phyloP scores from a whole-genome alignment of 2,888 invertebrate genomes.

The Perithous albicinctus region DNA sequence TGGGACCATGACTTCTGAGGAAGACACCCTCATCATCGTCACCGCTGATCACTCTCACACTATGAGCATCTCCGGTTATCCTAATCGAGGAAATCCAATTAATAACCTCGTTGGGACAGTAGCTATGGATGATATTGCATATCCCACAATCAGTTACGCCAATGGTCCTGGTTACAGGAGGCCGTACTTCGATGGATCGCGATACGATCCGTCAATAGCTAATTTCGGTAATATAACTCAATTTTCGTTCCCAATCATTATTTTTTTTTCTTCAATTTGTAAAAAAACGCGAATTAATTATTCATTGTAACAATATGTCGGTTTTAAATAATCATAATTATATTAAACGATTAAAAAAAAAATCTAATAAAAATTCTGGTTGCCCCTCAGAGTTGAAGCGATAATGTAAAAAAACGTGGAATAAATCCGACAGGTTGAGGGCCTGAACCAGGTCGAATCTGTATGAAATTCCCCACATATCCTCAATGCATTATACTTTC shows the following conservation, averaged over 20 bases:
- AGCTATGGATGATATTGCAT: constrained; percentile 87
- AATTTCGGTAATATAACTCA: constrained; percentile 77
- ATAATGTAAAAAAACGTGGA: too few species aligned
- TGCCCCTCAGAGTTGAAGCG: too few species aligned
- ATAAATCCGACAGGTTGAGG: too few species aligned
- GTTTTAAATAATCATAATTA: too few species aligned
- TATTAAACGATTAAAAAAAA: too few species aligned
- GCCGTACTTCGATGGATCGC: constrained; percentile 76
- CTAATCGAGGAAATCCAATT: constrained; percentile 87
- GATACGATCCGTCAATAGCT: constrained; percentile 78
- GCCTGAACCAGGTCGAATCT: background rate
- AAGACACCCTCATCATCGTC: constrained; percentile 92
- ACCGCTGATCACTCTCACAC: constrained; percentile 93
- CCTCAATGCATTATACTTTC: background rate
- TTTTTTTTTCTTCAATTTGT: too few species aligned
- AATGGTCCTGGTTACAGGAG: constrained; percentile 89
- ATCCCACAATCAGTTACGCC: constrained; percentile 90
- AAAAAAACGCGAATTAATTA: too few species aligned
- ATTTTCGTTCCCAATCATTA: too few species aligned
- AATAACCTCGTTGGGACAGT: constrained; percentile 85
- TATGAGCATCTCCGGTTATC: constrained; percentile 91
- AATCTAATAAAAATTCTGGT: too few species aligned
- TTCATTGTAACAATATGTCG: too few species aligned
- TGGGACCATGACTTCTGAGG: constrained; percentile 86
- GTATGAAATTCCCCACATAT: background rate